Evolutionary conservation across 2,113 vertebrate species (phyloP).

Genomic region (Brachionichthys hirsutus): DNA sequence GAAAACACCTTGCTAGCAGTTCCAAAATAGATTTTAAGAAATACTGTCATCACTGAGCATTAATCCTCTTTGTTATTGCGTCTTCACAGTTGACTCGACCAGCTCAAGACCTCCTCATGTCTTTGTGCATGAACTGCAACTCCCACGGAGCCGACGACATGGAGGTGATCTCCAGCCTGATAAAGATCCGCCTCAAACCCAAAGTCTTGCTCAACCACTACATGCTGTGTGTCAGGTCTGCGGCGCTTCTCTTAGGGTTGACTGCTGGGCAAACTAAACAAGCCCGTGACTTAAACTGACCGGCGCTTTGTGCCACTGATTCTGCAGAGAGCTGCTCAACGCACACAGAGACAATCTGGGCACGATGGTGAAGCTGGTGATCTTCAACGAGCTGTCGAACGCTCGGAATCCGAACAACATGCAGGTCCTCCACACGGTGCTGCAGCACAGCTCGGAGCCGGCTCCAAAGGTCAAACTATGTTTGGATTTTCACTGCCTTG

Average conservation of each 20-base stretch:
- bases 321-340: slow-evolving; percentile 89
- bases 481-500: background rate
- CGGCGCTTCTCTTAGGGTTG: background rate
- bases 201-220: slow-evolving; percentile 97
- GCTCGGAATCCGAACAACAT: slow-evolving; percentile 98
- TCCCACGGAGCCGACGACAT: slow-evolving; percentile 91
- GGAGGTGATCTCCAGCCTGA: slow-evolving; percentile 95
- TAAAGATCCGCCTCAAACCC: slow-evolving; percentile 97
- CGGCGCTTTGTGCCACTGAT: background rate
- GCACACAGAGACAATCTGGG: slow-evolving; percentile 93
- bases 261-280: background rate
- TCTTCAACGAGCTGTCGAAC: slow-evolving; percentile 96
- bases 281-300: background rate
- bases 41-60: background rate
- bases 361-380: slow-evolving; percentile 95
- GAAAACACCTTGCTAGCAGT: too few relatives aligned
- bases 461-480: slow-evolving; percentile 87
- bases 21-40: too few relatives aligned
- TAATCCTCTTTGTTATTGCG: background rate
- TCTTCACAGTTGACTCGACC: slow-evolving; percentile 90
- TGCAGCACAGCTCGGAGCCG: slow-evolving; percentile 94
- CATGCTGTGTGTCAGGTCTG: slow-evolving; percentile 92
- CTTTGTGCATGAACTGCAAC: slow-evolving; percentile 94
- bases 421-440: slow-evolving; percentile 93
- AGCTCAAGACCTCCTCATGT: slow-evolving; percentile 97